phyloP scores from a whole-genome alignment of 1,140 invertebrate species.

The Drosophila lacertosa region DNA sequence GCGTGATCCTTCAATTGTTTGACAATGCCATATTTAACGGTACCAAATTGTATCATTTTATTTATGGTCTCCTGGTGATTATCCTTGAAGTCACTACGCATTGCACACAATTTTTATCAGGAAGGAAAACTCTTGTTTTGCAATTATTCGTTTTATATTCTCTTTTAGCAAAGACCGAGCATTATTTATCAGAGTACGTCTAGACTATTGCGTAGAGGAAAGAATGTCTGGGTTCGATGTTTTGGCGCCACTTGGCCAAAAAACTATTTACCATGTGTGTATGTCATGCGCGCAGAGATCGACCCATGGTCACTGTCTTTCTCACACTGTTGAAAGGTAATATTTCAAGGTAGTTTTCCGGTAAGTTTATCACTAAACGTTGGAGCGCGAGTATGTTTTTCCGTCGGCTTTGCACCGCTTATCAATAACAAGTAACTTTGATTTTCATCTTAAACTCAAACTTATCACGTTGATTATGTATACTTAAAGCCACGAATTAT shows the following conservation, averaged over 20 bases:
- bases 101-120: conserved; percentile 84
- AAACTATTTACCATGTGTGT: conserved; percentile 14
- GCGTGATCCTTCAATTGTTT: conserved; percentile 85
- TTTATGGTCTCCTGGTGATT: conserved; percentile 84
- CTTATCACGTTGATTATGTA: conserved; percentile 1
- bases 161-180: conserved; percentile 30
- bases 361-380: neutral
- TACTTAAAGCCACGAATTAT: neutral
- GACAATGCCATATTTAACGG: conserved; percentile 86
- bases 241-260: conserved; percentile 38
- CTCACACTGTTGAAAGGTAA: neutral
- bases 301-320: conserved; percentile 33
- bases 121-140: conserved; percentile 32
- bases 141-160: conserved; percentile 21
- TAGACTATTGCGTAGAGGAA: neutral
- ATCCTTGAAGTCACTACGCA: conserved; percentile 84
- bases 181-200: conserved; percentile 10
- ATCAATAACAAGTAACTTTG: conserved; percentile 2
- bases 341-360: neutral
- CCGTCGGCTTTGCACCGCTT: conserved; percentile 36
- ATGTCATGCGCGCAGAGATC: conserved; percentile 34
- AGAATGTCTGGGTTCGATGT: conserved; percentile 27
- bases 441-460: conserved; percentile 17
- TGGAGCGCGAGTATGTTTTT: conserved; percentile 21
- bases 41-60: conserved; percentile 87